Conservation (phyloP, 1,140 invertebrate genomes). For the Cyclina sinensis region DNA sequence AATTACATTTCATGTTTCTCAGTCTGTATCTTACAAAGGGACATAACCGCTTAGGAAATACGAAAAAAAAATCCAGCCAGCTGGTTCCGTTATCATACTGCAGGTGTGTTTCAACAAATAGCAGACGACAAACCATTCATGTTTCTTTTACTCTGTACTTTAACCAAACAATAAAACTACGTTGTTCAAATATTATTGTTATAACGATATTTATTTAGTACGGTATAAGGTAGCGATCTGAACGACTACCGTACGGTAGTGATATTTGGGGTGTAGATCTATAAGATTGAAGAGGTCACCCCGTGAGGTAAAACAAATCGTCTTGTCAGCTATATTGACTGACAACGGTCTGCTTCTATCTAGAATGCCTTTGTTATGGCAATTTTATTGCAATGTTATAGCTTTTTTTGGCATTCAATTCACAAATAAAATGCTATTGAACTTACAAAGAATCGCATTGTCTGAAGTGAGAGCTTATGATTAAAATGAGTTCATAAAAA, state of each 20-base stretch:
- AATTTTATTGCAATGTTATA: background rate
- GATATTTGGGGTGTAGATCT: background rate
- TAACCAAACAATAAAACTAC: background rate
- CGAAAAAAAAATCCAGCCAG: too few relatives aligned
- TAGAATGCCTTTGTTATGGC: background rate
- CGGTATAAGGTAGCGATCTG: background rate
- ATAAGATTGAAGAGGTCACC: background rate
- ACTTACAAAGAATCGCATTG: too few relatives aligned
- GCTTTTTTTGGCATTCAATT: background rate
- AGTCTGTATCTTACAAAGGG: too few relatives aligned
- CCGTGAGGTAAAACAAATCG: constrained; percentile 3
- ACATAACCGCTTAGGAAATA: too few relatives aligned
- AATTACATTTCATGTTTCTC: too few relatives aligned
- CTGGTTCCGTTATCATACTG: too few relatives aligned
- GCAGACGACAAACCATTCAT: background rate
- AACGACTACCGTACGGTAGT: background rate
- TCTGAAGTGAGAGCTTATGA: too few relatives aligned
- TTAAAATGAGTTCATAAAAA: too few relatives aligned
- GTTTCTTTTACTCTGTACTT: background rate
- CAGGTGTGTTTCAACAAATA: background rate
- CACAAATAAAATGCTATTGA: background rate
- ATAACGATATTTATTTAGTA: background rate
- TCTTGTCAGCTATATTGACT: background rate
- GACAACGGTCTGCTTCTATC: background rate
- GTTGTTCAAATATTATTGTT: background rate